Conservation (phyloP, 2,797 vertebrate genomes). For the Rhynchotus rufescens region DNA sequence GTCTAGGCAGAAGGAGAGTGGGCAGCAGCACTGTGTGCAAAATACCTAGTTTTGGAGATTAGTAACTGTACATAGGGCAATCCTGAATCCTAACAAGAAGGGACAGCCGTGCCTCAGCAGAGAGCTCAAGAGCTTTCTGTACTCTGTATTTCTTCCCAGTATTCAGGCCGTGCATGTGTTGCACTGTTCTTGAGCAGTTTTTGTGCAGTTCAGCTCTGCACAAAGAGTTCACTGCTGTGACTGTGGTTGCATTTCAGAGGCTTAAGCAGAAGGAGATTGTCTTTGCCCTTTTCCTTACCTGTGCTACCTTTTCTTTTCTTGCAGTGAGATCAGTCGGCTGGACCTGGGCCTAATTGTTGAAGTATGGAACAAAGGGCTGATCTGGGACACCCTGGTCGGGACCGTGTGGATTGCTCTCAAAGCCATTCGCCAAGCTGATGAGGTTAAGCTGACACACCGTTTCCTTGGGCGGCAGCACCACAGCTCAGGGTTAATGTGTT, state of each 20-base stretch:
- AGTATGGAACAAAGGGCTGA: constrained; percentile 99
- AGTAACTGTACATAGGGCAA: neutral
- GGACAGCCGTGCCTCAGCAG: neutral
- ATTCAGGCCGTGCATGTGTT: neutral
- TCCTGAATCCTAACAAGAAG: neutral
- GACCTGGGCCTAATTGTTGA: constrained; percentile 96
- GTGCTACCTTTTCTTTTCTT: constrained; percentile 4
- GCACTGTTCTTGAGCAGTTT: neutral
- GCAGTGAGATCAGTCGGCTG: constrained; percentile 94
- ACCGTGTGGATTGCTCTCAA: constrained; percentile 94
- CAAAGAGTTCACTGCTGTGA: neutral
- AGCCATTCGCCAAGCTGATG: constrained; percentile 91
- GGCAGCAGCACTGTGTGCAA: neutral
- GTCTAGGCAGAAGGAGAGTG: neutral
- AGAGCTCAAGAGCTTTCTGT: neutral
- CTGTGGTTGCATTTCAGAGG: neutral
- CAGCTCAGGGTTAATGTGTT: neutral
- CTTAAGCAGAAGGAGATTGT: neutral
- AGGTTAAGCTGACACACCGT: constrained; percentile 82
- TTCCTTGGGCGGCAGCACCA: neutral
- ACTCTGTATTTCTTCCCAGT: neutral
- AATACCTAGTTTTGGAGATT: neutral
- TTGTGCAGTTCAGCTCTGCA: no score
- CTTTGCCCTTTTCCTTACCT: constrained; percentile 14
- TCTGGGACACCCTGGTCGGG: constrained; percentile 98